Evolutionary conservation across 2,113 vertebrate genomes (phyloP), one percentile per base, ranked within the genome.

Genomic region (Scomber scombrus): DNA sequence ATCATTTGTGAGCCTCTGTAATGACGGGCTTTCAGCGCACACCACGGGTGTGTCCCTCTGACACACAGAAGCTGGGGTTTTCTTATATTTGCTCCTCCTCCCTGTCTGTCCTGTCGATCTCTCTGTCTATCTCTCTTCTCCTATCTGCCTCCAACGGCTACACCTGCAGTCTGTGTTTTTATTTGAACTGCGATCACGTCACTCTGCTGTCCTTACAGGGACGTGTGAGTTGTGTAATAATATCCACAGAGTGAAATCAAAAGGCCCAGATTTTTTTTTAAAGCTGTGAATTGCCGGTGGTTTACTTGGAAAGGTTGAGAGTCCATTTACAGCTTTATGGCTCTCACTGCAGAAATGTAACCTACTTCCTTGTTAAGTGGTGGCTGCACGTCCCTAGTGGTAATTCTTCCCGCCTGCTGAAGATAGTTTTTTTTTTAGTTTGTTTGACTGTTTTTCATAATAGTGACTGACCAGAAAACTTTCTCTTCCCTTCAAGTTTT

Each of bases 41-140:
- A 77, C 76, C 80, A 91, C 61, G 95, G 95, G 95, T 93, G 95
- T 95, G 94, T 93, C 95, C 71, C 89, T 77, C 84, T 85, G 85
- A 89, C 87, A 92, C 85, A 86, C 80, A 86, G 77, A 89, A 90
- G 92, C 88, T 88, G 85, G 78, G 57, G 49, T 88, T 91, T 90
- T 89, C 79, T 81, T 84, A 14, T 29, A 54, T 57, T 80, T 47
- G 72, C 78, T 82, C 85, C 90, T 88, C 86, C 90, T 85, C 16
- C 43, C 50, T 21, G 65, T 49, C 75, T 63, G 47, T 34, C 23
- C 11, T 43, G 50, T 31, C 16, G 70, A 47, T 51, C 68, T 66
- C 19, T 43, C 45, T 26, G 1, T 82, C 62, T 54, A 15, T 71
- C 23, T 72, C 26, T n/a, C 61, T 64, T 49, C 47, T 47, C 76